These are phyloP conservation scores for Paradoxurus hermaphroditus DNA, from an alignment of 2,113 vertebrate species.

Conservation along the genomic window DNA sequence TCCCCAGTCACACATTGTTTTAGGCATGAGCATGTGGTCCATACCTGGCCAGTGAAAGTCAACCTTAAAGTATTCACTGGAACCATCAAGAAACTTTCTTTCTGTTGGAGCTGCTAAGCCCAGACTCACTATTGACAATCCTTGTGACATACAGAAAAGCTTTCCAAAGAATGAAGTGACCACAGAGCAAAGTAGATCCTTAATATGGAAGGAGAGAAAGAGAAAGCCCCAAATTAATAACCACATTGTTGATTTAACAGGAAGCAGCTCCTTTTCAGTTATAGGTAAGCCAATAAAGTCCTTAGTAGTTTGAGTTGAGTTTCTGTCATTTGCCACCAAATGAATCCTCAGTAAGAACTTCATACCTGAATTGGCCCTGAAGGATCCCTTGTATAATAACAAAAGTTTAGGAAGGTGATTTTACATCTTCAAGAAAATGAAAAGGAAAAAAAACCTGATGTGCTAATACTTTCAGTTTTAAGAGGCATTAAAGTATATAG, in stretches of 20 bases:
- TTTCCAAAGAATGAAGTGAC: not conserved
- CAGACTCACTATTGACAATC: not conserved
- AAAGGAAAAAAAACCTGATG: not conserved
- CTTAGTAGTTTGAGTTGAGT: not conserved
- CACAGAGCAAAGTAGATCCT: not conserved
- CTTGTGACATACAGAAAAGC: not conserved
- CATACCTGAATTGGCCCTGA: not conserved
- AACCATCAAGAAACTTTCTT: not conserved
- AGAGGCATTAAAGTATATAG: slow-evolving; percentile 4
- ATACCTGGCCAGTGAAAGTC: not conserved
- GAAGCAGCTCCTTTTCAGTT: not conserved
- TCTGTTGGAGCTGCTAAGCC: not conserved
- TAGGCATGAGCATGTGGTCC: not conserved
- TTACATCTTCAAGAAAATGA: not conserved
- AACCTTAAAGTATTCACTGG: not conserved
- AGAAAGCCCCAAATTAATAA: not conserved
- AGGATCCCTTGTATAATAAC: not conserved
- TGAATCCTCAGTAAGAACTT: not conserved
- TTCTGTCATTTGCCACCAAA: not conserved
- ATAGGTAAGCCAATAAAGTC: not conserved
- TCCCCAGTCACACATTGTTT: not conserved
- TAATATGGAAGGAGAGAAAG: not conserved
- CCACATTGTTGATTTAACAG: not conserved
- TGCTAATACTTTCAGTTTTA: not conserved
- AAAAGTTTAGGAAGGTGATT: not conserved